phyloP scores from a whole-genome alignment of 1,140 invertebrate species.

The Heterodera schachtii region DNA sequence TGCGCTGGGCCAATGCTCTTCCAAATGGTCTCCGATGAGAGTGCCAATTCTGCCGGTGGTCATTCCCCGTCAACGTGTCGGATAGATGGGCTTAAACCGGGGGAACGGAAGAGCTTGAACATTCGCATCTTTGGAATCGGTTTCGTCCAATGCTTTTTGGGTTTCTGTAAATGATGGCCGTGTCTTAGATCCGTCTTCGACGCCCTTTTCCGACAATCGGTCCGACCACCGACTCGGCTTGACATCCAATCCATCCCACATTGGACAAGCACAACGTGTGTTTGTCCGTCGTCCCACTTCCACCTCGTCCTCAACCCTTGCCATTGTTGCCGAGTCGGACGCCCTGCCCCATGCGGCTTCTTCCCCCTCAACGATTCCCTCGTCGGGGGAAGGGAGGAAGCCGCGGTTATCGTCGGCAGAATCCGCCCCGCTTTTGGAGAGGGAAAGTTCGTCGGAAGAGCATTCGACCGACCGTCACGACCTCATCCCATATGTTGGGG shows the following conservation, averaged over 20 bases:
- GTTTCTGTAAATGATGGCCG: not conserved
- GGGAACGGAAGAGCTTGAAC: conserved; percentile 46
- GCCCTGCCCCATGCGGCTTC: not conserved
- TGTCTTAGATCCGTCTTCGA: conserved; percentile 21
- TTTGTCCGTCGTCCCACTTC: conserved; percentile 34
- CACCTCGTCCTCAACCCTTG: conserved; percentile 1
- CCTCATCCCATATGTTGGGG: conserved; percentile 63
- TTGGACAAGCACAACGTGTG: conserved; percentile 34
- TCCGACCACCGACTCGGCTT: no score
- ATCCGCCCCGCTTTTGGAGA: conserved; percentile 9
- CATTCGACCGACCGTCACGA: conserved; percentile 50
- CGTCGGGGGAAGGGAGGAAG: conserved; percentile 1
- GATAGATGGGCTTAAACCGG: conserved; percentile 37
- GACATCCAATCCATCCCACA: conserved; percentile 10
- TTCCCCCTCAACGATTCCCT: not conserved
- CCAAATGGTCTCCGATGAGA: conserved; percentile 15
- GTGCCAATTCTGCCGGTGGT: not conserved
- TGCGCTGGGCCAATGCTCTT: conserved; percentile 45
- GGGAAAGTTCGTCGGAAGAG: conserved; percentile 30
- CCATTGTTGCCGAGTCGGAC: not conserved
- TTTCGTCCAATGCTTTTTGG: conserved; percentile 35
- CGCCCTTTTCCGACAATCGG: not conserved
- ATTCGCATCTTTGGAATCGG: conserved; percentile 64
- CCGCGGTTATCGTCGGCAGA: conserved; percentile 9
- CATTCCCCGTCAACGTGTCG: not conserved